These are phyloP conservation scores for Sisor rabdophorus DNA, from an alignment of 2,113 vertebrate genomes.

Conservation along the genomic window DNA sequence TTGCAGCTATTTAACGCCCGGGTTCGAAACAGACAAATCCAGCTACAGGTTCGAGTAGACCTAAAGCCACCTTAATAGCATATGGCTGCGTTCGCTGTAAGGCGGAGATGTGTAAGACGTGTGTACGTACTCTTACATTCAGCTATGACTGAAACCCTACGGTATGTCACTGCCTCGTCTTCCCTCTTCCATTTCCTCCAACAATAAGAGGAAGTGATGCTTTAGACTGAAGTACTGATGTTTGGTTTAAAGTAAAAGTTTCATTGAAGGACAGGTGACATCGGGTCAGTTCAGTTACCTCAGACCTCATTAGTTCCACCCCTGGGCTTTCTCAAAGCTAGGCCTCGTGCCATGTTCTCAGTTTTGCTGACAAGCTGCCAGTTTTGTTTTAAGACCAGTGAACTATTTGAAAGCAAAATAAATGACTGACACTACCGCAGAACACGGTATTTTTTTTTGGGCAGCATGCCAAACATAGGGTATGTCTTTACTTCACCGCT, in stretches of 20 bases:
- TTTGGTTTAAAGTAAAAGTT: neutral
- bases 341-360: neutral
- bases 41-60: too few relatives aligned
- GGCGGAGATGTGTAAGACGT: too few relatives aligned
- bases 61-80: too few relatives aligned
- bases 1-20: too few relatives aligned
- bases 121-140: too few relatives aligned
- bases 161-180: too few relatives aligned
- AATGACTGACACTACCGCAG: neutral
- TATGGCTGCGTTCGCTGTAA: too few relatives aligned
- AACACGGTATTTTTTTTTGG: too few relatives aligned
- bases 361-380: neutral
- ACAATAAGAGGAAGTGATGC: neutral
- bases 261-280: neutral
- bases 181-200: neutral
- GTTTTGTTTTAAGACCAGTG: neutral
- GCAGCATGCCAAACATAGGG: neutral
- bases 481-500: neutral
- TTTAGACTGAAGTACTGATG: neutral
- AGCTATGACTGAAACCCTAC: too few relatives aligned
- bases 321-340: neutral
- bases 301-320: neutral
- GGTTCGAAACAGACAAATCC: too few relatives aligned
- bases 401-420: neutral
- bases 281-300: neutral